These are phyloP conservation scores for Cottoperca gobio DNA, from an alignment of 2,797 vertebrate genomes.

Conservation along the genomic window DNA sequence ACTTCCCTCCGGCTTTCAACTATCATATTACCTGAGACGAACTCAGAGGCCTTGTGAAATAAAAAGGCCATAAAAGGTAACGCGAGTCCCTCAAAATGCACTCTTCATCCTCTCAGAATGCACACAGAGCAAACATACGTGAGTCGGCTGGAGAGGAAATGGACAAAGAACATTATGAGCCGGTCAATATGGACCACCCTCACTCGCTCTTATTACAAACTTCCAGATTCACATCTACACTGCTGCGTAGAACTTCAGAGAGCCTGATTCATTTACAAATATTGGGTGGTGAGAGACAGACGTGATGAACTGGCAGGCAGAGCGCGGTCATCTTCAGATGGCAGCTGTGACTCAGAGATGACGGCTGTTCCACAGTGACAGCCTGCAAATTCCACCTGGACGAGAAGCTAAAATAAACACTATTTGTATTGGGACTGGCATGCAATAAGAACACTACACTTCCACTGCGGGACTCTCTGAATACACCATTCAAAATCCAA, in stretches of 20 bases:
- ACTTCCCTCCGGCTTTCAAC: conserved; percentile 53
- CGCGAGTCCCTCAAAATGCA: conserved; percentile 70
- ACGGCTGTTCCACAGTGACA: conserved; percentile 54
- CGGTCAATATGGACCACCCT: conserved; percentile 19
- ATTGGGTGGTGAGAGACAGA: conserved; percentile 50
- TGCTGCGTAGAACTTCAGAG: conserved; percentile 18
- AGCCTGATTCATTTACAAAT: conserved; percentile 46
- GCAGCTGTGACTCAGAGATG: conserved; percentile 72
- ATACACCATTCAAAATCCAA: conserved; percentile 50
- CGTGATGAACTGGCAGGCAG: conserved; percentile 52
- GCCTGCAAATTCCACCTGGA: conserved; percentile 70
- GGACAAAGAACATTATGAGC: conserved; percentile 32
- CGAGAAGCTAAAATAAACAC: conserved; percentile 67
- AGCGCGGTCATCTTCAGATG: conserved; percentile 48
- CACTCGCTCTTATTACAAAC: conserved; percentile 10
- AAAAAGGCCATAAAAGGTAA: conserved; percentile 78
- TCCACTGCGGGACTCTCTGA: conserved; percentile 40
- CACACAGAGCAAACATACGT: conserved; percentile 61
- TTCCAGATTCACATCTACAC: conserved; percentile 2
- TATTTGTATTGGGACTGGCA: conserved; percentile 38
- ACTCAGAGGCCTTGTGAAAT: conserved; percentile 60
- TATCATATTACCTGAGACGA: conserved; percentile 73
- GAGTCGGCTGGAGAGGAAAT: conserved; percentile 54
- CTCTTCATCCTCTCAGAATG: conserved; percentile 48
- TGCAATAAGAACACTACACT: conserved; percentile 34